These are phyloP conservation scores for Archilochus colubris DNA, from an alignment of 2,113 vertebrate species.

Conservation along the genomic window DNA sequence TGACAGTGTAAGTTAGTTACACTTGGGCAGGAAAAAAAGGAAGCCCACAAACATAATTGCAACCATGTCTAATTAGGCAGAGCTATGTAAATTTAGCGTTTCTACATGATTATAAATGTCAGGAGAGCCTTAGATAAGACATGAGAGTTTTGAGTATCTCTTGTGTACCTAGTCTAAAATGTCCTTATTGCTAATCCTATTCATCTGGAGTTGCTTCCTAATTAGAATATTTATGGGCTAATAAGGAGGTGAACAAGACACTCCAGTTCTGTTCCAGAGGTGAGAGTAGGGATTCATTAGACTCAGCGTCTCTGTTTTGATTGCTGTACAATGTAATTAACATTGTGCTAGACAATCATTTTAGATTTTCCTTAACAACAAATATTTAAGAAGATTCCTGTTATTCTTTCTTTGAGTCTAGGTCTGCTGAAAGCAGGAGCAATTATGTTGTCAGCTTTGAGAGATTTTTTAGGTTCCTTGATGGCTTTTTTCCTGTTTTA, in stretches of 20 bases:
- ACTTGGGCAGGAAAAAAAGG: conserved; percentile 54
- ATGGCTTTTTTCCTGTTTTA: background rate
- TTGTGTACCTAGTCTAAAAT: conserved; percentile 48
- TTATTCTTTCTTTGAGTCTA: background rate
- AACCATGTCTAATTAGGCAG: conserved; percentile 77
- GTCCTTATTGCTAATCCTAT: conserved; percentile 75
- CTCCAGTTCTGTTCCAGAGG: conserved; percentile 74
- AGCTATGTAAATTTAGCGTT: conserved; percentile 73
- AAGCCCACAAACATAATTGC: conserved; percentile 65
- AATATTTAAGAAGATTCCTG: conserved; percentile 36
- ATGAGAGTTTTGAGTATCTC: conserved; percentile 67
- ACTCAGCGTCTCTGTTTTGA: conserved; percentile 71
- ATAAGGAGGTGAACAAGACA: conserved; percentile 82
- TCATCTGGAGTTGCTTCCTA: conserved; percentile 78
- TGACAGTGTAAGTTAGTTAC: conserved; percentile 26
- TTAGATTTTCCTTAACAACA: conserved; percentile 27
- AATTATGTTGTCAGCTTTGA: background rate
- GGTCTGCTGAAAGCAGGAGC: background rate
- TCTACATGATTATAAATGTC: conserved; percentile 76
- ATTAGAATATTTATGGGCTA: conserved; percentile 89
- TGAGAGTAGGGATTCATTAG: conserved; percentile 75
- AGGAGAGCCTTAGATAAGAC: conserved; percentile 71
- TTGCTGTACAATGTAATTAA: conserved; percentile 60
- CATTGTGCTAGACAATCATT: conserved; percentile 31
- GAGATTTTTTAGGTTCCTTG: background rate